A percentile compares a stretch with the other conserved stretches of the same genome.
These are phyloP conservation scores for Sebastes trivittatus DNA, from an alignment of 2,797 vertebrate genomes.

Conservation along the genomic window DNA sequence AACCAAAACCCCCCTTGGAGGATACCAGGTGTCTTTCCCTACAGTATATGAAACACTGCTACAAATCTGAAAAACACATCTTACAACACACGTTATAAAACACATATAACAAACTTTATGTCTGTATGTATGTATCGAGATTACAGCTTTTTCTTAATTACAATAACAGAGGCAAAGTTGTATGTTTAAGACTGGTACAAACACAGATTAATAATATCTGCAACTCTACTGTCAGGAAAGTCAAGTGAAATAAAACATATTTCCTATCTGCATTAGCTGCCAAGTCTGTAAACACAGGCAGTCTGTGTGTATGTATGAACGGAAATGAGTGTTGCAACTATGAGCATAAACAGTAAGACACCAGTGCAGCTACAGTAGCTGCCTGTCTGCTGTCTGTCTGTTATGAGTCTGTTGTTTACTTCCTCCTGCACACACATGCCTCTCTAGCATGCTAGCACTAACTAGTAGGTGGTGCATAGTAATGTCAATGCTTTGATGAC, in stretches of 20 bases:
- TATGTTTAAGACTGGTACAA: background rate
- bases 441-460: constrained; percentile 13
- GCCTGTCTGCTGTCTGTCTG: background rate
- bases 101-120: background rate
- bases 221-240: background rate
- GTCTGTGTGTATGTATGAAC: background rate
- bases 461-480: background rate
- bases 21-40: background rate
- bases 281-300: background rate
- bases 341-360: background rate
- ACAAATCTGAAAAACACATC: background rate
- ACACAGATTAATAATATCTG: background rate
- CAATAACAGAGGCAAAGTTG: background rate
- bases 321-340: background rate
- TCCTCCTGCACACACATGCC: background rate
- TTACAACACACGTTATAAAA: background rate
- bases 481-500: background rate
- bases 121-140: background rate
- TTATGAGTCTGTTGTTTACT: background rate
- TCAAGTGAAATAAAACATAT: background rate
- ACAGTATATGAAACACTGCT: background rate
- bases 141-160: background rate
- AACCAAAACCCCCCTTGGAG: background rate
- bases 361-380: background rate
- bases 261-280: background rate